Percentiles rank a stretch among this genome's conserved stretches.
Conservation (phyloP, 2,797 vertebrate species). For the Etheostoma nigrum region DNA sequence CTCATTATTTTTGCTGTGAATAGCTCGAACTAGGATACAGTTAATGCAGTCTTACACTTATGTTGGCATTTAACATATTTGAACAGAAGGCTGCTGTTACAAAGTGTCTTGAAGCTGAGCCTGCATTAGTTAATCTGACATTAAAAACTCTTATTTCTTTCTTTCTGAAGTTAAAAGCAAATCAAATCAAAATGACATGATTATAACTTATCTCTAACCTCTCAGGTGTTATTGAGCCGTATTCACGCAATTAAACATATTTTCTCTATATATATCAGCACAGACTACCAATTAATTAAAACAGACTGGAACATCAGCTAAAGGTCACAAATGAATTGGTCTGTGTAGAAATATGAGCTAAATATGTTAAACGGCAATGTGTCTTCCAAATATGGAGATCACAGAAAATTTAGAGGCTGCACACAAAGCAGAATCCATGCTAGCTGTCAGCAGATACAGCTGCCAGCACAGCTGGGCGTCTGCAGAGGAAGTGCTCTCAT, state of each 20-base stretch:
- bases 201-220: background rate
- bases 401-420: conserved; percentile 56
- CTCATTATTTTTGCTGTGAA: conserved; percentile 55
- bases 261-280: background rate
- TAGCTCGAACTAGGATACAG: conserved; percentile 31
- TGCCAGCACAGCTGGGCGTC: conserved; percentile 73
- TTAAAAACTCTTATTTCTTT: conserved; percentile 26
- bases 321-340: conserved; percentile 25
- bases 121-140: conserved; percentile 18
- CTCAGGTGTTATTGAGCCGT: background rate
- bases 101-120: conserved; percentile 36
- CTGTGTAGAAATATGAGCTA: conserved; percentile 18
- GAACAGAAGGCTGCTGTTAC: conserved; percentile 7
- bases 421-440: conserved; percentile 56
- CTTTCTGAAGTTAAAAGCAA: conserved; percentile 25
- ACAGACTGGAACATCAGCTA: background rate
- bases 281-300: background rate
- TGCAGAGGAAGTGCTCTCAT: conserved; percentile 60
- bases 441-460: conserved; percentile 68
- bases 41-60: conserved; percentile 47
- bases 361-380: conserved; percentile 40
- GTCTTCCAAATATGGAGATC: conserved; percentile 41
- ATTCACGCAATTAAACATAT: background rate
- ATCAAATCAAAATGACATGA: conserved; percentile 24
- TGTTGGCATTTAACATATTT: conserved; percentile 33